Evolutionary conservation across 2,113 vertebrate genomes (phyloP).

Genomic region (Seriola quinqueradiata): DNA sequence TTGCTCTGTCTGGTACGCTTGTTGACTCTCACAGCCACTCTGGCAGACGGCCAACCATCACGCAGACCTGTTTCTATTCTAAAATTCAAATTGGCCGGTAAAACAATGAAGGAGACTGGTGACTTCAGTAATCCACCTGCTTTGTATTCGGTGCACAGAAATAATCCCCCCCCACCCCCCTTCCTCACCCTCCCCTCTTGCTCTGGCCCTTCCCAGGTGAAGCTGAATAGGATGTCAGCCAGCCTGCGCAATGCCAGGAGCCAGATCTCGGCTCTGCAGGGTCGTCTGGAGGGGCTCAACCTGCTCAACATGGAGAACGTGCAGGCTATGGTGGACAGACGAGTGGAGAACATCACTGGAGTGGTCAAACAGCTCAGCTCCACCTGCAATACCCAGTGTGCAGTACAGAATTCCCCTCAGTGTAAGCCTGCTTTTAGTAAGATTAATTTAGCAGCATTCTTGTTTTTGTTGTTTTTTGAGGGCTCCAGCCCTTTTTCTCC

Average conservation of each 20-base stretch:
- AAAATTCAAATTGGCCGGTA: constrained; percentile 59
- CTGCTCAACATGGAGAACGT: constrained; percentile 91
- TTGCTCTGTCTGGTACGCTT: constrained; percentile 49
- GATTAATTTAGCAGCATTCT: not conserved
- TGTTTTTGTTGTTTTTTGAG: not conserved
- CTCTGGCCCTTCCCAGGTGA: constrained; percentile 80
- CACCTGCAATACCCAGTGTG: constrained; percentile 88
- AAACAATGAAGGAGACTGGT: constrained; percentile 55
- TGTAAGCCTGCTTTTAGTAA: constrained; percentile 72
- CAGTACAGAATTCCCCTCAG: constrained; percentile 60
- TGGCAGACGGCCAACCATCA: constrained; percentile 61
- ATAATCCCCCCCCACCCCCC: constrained; percentile 26
- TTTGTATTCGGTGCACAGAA: constrained; percentile 62
- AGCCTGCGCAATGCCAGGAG: constrained; percentile 90
- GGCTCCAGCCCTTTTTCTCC: not conserved
- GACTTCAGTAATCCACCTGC: constrained; percentile 66
- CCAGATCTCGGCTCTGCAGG: constrained; percentile 89
- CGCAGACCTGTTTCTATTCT: constrained; percentile 38
- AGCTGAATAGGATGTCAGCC: constrained; percentile 90
- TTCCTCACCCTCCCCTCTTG: not conserved
- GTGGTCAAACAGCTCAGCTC: constrained; percentile 88
- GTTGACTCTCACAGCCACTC: constrained; percentile 51
- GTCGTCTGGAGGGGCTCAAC: constrained; percentile 88
- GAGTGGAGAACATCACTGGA: constrained; percentile 90
- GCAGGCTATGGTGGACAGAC: constrained; percentile 88